These are phyloP conservation scores for Psix sp. DNA, from an alignment of 1,140 invertebrate species.

Conservation along the genomic window DNA sequence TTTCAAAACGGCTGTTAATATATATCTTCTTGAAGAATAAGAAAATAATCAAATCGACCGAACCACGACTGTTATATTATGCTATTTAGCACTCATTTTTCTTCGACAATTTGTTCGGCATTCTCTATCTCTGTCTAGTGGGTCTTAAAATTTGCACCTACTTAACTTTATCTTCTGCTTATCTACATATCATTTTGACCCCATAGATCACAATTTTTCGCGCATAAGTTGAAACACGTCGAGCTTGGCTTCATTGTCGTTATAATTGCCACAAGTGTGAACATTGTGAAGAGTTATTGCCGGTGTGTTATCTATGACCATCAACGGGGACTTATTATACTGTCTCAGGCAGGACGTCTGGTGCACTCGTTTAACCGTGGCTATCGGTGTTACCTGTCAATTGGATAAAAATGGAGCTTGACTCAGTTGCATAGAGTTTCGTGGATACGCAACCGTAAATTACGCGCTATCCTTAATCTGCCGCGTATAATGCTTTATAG, in stretches of 20 bases:
- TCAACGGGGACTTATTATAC: slow-evolving; percentile 56
- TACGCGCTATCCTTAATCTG: slow-evolving; percentile 74
- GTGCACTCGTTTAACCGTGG: slow-evolving; percentile 39
- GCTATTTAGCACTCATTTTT: neutral
- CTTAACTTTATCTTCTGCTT: neutral
- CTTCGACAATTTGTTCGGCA: neutral
- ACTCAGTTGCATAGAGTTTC: slow-evolving; percentile 69
- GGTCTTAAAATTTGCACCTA: slow-evolving; percentile 9
- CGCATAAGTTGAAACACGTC: slow-evolving; percentile 7
- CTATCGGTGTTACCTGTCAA: slow-evolving; percentile 70
- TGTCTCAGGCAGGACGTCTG: slow-evolving; percentile 51
- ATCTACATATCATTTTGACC: slow-evolving; percentile 5
- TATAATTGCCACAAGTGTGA: slow-evolving; percentile 58
- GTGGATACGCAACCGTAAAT: slow-evolving; percentile 74
- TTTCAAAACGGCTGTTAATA: too few relatives aligned
- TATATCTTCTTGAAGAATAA: too few relatives aligned
- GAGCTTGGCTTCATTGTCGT: slow-evolving; percentile 34
- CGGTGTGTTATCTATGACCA: slow-evolving; percentile 43
- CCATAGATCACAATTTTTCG: slow-evolving; percentile 21
- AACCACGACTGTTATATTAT: too few relatives aligned
- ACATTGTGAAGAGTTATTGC: slow-evolving; percentile 54
- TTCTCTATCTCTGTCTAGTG: neutral
- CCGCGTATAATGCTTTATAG: slow-evolving; percentile 56
- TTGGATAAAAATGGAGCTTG: slow-evolving; percentile 70
- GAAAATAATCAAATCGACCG: neutral